These are phyloP conservation scores for Cottoperca gobio DNA, from an alignment of 2,797 vertebrate species.

Conservation along the genomic window DNA sequence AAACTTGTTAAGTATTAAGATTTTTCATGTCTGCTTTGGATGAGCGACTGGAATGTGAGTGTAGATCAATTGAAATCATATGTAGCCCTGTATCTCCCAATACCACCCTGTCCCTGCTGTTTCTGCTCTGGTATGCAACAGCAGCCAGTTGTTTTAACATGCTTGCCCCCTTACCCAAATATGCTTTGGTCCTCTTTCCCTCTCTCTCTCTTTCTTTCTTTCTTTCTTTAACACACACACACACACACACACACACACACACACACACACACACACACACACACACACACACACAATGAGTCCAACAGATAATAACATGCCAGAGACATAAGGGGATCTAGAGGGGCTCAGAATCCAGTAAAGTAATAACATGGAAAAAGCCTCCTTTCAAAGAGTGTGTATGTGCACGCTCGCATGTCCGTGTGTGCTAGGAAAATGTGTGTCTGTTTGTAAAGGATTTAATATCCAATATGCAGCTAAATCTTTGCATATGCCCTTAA, in stretches of 20 bases:
- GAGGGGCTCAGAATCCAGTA: conserved; percentile 55
- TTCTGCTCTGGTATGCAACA: conserved; percentile 65
- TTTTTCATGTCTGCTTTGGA: conserved; percentile 38
- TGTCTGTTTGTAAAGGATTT: conserved; percentile 16
- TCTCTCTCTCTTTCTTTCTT: not conserved
- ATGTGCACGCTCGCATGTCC: not conserved
- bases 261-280: conserved; percentile 9
- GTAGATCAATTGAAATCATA: conserved; percentile 66
- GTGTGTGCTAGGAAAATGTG: not conserved
- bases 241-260: not conserved
- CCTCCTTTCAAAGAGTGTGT: conserved; percentile 4
- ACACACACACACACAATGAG: conserved; percentile 30
- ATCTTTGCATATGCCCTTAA: conserved; percentile 17
- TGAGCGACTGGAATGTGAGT: conserved; percentile 45
- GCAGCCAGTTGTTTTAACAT: conserved; percentile 65
- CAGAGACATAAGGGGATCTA: conserved; percentile 62
- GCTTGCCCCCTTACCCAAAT: conserved; percentile 66
- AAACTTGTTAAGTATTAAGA: conserved; percentile 14
- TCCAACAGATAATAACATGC: conserved; percentile 63
- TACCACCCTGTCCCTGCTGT: conserved; percentile 40
- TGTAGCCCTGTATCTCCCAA: conserved; percentile 44
- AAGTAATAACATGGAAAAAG: conserved; percentile 67
- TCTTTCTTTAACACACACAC: not conserved
- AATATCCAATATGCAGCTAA: conserved; percentile 13
- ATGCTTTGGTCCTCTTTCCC: conserved; percentile 38